These are phyloP conservation scores for Artemia franciscana DNA, from an alignment of 1,140 invertebrate species.

Conservation along the genomic window DNA sequence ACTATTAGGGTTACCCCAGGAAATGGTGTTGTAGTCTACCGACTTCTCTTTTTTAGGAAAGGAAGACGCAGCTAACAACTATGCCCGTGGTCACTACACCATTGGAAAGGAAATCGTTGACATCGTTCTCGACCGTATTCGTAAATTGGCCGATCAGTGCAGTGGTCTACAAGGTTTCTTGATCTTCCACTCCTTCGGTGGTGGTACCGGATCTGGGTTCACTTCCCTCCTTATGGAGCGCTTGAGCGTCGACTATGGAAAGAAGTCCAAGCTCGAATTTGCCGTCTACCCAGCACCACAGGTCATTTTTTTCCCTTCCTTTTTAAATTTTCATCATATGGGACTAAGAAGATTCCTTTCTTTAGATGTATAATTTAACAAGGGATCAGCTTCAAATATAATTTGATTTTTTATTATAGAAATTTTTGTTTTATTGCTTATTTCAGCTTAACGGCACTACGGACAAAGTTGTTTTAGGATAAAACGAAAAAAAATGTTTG, in stretches of 20 bases:
- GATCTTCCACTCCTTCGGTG: constrained; percentile 65
- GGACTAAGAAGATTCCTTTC: background rate
- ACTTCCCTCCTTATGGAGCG: constrained; percentile 56
- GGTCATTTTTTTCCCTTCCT: constrained; percentile 10
- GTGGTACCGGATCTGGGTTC: constrained; percentile 62
- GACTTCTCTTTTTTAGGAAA: constrained; percentile 21
- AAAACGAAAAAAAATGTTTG: no score
- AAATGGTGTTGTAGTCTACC: no score
- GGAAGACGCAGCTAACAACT: constrained; percentile 31
- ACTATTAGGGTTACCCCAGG: no score
- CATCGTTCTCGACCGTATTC: constrained; percentile 22
- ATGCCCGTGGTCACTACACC: constrained; percentile 27
- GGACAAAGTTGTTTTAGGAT: no score
- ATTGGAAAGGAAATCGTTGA: constrained; percentile 26
- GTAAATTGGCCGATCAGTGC: constrained; percentile 44
- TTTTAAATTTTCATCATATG: constrained; percentile 3
- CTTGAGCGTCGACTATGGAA: constrained; percentile 50
- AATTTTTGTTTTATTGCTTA: background rate
- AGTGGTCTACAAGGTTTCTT: constrained; percentile 58
- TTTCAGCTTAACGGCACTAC: no score
- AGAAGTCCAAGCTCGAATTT: constrained; percentile 60
- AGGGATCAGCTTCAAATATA: background rate
- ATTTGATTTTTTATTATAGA: background rate
- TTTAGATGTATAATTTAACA: background rate
- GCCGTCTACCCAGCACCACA: constrained; percentile 56